phyloP scores from a whole-genome alignment of 2,113 vertebrate genomes.

The Centropus unirufus region DNA sequence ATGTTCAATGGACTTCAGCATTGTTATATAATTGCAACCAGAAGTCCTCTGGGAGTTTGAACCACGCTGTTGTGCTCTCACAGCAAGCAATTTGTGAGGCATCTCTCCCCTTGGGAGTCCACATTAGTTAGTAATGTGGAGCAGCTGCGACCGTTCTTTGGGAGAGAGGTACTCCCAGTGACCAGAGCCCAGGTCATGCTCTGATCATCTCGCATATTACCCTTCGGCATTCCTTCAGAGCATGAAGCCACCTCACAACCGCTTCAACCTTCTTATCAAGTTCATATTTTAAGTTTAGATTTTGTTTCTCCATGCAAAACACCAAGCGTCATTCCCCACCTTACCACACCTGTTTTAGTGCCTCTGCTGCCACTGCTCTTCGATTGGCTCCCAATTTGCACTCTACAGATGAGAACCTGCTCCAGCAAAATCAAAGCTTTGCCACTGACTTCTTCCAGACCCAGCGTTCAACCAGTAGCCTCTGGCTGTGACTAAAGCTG shows the following conservation, averaged over 20 bases:
- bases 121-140: neutral
- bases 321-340: fast-evolving
- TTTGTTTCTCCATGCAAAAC: neutral
- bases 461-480: neutral
- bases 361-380: neutral
- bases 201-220: neutral
- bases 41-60: constrained; percentile 20
- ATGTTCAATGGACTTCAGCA: constrained; percentile 15
- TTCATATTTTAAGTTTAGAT: neutral
- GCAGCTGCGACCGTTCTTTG: constrained; percentile 3
- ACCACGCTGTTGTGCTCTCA: neutral
- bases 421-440: neutral
- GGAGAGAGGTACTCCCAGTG: neutral
- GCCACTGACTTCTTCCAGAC: neutral
- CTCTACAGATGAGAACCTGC: neutral
- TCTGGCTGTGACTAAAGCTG: neutral
- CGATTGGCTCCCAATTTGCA: neutral
- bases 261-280: neutral
- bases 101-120: constrained; percentile 1
- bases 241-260: neutral
- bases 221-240: neutral
- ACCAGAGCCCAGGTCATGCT: neutral
- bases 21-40: constrained; percentile 45
- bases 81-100: constrained; percentile 13
- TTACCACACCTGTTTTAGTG: neutral